Evolutionary conservation across 2,888 invertebrate species (phyloP).

Genomic region (Platerodrilus igneus): DNA sequence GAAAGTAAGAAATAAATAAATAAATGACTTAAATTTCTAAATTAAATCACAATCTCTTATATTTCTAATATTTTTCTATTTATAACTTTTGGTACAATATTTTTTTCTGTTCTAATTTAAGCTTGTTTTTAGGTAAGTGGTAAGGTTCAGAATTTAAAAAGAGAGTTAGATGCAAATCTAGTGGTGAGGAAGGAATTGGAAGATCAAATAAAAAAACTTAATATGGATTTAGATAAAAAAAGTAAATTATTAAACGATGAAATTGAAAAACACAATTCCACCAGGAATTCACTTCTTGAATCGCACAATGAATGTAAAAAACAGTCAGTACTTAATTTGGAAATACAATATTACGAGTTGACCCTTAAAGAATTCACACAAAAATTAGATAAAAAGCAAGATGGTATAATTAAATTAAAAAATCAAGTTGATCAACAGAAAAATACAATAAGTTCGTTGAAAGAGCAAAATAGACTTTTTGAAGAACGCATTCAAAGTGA

Average conservation of each 20-base stretch:
- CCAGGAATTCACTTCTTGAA: conserved; percentile 61
- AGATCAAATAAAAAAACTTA: conserved; percentile 43
- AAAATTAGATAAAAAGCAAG: conserved; percentile 58
- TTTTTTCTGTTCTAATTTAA: no score
- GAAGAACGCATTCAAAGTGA: conserved; percentile 63
- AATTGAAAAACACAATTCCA: conserved; percentile 57
- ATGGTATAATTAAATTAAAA: conserved; percentile 55
- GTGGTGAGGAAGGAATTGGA: conserved; percentile 48
- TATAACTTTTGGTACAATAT: not conserved
- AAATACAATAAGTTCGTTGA: conserved; percentile 55
- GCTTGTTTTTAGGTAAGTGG: conserved; percentile 37
- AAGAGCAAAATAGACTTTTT: conserved; percentile 61
- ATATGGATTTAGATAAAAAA: conserved; percentile 51
- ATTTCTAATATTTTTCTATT: conserved; percentile 1
- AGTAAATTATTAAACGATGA: conserved; percentile 53
- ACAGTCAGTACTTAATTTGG: conserved; percentile 77
- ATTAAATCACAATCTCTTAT: not conserved
- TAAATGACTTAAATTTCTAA: no score
- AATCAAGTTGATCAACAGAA: conserved; percentile 59
- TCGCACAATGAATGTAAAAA: conserved; percentile 68
- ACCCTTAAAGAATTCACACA: conserved; percentile 62
- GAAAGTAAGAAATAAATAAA: no score
- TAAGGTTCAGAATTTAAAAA: conserved; percentile 46
- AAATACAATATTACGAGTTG: conserved; percentile 87
- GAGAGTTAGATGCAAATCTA: conserved; percentile 48